Evolutionary conservation across 2,113 vertebrate species (phyloP), one percentile per base, ranked within the genome.

Genomic region (Pelodiscus sinensis): DNA sequence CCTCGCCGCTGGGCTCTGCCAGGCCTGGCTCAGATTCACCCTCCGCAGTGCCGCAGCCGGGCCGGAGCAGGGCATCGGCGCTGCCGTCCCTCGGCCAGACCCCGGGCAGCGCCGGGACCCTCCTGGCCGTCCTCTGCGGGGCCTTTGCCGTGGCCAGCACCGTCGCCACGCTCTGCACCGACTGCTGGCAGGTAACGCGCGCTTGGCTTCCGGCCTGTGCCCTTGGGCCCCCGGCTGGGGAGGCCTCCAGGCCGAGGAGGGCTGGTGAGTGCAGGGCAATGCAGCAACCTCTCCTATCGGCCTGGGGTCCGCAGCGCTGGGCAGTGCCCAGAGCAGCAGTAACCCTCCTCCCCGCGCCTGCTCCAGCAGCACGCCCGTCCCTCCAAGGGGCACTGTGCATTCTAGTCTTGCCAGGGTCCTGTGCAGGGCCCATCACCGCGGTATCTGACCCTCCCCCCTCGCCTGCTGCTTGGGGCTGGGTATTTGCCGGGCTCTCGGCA

Each of bases 101-200:
- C 9, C 93, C 88, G 91, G 89, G 75, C 44, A 44, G 55, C 21
- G 24, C 35, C 2, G 19, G 19, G 14, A 79, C 79, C 16, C 50
- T 94, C 4, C 8, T 93, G 56, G 71, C 92, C 50, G 57, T 96
- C 29, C 51, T 89, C 44, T 93, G 56, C 31, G 93, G 87, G 35
- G 82, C 57, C 5, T 86, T 95, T 79, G 89, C 93, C 27, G 58
- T 94, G 19, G 71, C 88, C 25, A 81, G 90, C 80, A 90, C 83
- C 1, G 38, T 96, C 6, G 65, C 79, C 16, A 65, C 95, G 10
- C 88, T 96, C 19, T 79, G 80, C 51, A 94, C 92, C 2, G 95
- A 95, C 79, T 94, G 95, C 86, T 96, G 93, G 95, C 95, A 96
- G 93, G 95, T 96, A 85, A 94, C 27, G 27, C 4, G 29, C 9